A percentile compares a stretch with the other conserved stretches of the same genome.
These are phyloP conservation scores for Romanogobio albipinnatus DNA, from an alignment of 2,113 vertebrate genomes.

Conservation along the genomic window DNA sequence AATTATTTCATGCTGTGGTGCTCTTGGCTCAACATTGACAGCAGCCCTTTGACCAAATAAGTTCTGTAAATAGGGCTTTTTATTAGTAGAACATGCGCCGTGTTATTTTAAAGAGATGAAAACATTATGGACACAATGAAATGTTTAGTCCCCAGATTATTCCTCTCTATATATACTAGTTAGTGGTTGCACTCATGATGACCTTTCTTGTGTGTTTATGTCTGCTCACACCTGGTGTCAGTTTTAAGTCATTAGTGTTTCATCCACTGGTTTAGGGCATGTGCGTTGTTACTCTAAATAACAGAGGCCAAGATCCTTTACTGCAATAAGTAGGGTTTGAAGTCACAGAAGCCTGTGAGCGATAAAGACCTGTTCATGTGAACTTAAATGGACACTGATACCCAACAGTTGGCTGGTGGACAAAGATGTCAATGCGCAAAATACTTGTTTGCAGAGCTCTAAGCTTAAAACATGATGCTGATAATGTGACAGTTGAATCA, in stretches of 20 bases:
- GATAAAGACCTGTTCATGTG: slow-evolving; percentile 47
- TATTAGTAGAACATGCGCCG: background rate
- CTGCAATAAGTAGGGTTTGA: background rate
- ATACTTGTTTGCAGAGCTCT: background rate
- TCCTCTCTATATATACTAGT: too few relatives aligned
- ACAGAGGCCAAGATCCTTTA: background rate
- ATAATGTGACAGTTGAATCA: background rate
- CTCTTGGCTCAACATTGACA: slow-evolving; percentile 25
- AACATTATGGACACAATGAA: background rate
- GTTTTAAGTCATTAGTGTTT: background rate
- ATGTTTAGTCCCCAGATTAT: background rate
- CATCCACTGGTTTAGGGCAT: background rate
- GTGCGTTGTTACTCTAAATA: background rate
- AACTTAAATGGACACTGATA: slow-evolving; percentile 49
- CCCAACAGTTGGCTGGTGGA: slow-evolving; percentile 33
- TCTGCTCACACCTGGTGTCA: slow-evolving; percentile 13
- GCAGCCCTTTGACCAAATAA: slow-evolving; percentile 33
- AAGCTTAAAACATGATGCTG: background rate
- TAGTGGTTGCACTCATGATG: background rate
- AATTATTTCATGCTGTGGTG: slow-evolving; percentile 50
- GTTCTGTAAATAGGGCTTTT: background rate
- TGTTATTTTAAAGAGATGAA: background rate
- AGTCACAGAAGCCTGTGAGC: slow-evolving; percentile 1
- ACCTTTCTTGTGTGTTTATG: slow-evolving; percentile 4
- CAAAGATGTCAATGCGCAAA: slow-evolving; percentile 3